Evolutionary conservation across 2,888 invertebrate genomes (phyloP).

Genomic region (Euplexia lucipara): DNA sequence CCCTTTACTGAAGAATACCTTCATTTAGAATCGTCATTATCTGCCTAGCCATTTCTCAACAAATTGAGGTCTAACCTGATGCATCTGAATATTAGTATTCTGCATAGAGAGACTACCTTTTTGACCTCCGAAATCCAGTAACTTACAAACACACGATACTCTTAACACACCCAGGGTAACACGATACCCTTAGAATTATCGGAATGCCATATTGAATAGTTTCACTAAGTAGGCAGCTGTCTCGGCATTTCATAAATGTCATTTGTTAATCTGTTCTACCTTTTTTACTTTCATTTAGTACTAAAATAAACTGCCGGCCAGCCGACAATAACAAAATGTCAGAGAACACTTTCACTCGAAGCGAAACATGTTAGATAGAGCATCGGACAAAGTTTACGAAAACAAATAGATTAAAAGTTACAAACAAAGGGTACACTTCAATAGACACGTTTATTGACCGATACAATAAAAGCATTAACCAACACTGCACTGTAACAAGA

Average conservation of each 20-base stretch:
- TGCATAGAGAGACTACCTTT: too few species aligned
- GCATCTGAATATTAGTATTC: too few species aligned
- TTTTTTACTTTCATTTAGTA: constrained; percentile 71
- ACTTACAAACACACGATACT: too few species aligned
- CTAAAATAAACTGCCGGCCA: constrained; percentile 70
- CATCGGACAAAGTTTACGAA: constrained; percentile 56
- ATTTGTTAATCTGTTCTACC: constrained; percentile 64
- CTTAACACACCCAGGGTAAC: too few species aligned
- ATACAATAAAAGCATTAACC: constrained; percentile 67
- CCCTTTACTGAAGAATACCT: neutral
- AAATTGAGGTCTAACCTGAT: too few species aligned
- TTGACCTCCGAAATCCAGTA: too few species aligned
- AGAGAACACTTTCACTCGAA: constrained; percentile 73
- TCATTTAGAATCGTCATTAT: too few species aligned
- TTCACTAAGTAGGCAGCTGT: constrained; percentile 36
- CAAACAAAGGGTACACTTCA: constrained; percentile 63
- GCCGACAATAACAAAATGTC: constrained; percentile 73
- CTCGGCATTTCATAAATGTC: constrained; percentile 61
- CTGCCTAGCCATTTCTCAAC: neutral
- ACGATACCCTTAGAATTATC: neutral
- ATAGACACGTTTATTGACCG: constrained; percentile 67
- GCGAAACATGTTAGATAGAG: constrained; percentile 59
- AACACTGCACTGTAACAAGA: constrained; percentile 63
- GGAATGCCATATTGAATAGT: constrained; percentile 23
- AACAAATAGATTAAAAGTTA: constrained; percentile 68